A percentile compares a stretch with the other conserved stretches of the same genome.
Evolutionary conservation across 2,113 vertebrate genomes (phyloP).

Genomic region (Apistogramma diplotaenia): DNA sequence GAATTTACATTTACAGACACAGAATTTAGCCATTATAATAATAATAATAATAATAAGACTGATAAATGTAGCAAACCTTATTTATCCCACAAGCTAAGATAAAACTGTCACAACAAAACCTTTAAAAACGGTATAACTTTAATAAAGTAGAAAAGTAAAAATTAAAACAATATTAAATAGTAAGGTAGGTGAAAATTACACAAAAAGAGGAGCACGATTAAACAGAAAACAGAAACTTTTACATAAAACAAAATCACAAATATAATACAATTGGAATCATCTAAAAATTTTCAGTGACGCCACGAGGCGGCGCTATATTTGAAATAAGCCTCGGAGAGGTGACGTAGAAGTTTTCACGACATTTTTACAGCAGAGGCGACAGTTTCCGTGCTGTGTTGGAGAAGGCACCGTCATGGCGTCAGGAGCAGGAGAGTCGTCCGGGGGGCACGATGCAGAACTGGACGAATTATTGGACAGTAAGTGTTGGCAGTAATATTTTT

Average conservation of each 20-base stretch:
- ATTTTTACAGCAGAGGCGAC: conserved; percentile 31
- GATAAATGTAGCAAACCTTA: background rate
- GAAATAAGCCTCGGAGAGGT: accelerated
- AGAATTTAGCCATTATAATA: background rate
- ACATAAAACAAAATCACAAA: background rate
- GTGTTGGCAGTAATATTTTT: conserved; percentile 1
- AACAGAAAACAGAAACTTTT: background rate
- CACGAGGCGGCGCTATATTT: conserved; percentile 20
- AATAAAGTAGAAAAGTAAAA: too few species aligned
- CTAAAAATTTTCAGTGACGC: background rate
- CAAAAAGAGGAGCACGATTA: background rate
- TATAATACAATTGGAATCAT: background rate
- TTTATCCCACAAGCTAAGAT: too few species aligned
- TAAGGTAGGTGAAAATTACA: background rate
- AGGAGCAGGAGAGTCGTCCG: conserved; percentile 34
- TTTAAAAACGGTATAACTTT: too few species aligned
- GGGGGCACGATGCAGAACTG: conserved; percentile 71
- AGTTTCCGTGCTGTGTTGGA: conserved; percentile 19
- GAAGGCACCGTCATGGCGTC: conserved; percentile 74
- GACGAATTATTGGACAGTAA: conserved; percentile 81
- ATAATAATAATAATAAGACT: background rate
- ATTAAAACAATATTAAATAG: too few species aligned
- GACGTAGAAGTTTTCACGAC: conserved; percentile 24
- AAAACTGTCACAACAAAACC: too few species aligned
- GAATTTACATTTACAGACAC: background rate